Evolutionary conservation across 2,888 invertebrate genomes (phyloP), one percentile per base, ranked within the genome.

Genomic region (Pandemis heparana): DNA sequence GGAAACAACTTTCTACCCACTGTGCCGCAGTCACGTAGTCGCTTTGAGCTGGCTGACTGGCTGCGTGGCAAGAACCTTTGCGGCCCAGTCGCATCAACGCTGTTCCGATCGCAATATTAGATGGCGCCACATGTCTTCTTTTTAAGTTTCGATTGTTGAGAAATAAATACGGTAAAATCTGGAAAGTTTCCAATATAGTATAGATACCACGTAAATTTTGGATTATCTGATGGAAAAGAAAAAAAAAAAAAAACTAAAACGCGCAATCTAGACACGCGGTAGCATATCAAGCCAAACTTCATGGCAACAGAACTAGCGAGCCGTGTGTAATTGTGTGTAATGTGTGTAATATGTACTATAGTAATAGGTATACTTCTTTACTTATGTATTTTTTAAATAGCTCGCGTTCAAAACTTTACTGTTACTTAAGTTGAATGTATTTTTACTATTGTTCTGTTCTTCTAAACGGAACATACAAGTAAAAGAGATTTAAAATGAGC

Each of bases 1-100:
- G 94, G 94, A 41, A 93, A 92, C 82, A 92, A 91, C 78, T 94
- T 93, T 75, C 76, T 92, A 16, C 93, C 94, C 0, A 82, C 80
- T 6, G 90, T 92, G 38, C 91, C 92, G 9, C 80, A 86, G 38
- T 81, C 88, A 8, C 86, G 93, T 14, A 85, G 83, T 53, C 88
- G 92, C 0, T 93, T 94, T 78, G 74, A 77, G 10, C 87, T 94
- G 1, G 83, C 89, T 3, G 88, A 89, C 79, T 94, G 94, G 94
- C 83, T 94, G 5, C 82, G 87, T 10, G 92, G 92, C 69, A 93
- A 92, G 78, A 91, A 86, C 79, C 86, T 93, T 4, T 94, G 94
- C 74, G 93, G 93, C 1, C 92, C 94, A 0, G 86, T 92, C 9
- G 94, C 93, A 0, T 91, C 87, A 1, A 90, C 84, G 64, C 84